A percentile compares a stretch with the other conserved stretches of the same genome.
These are phyloP conservation scores for Neofelis nebulosa DNA, from an alignment of 2,113 vertebrate genomes.

Conservation along the genomic window DNA sequence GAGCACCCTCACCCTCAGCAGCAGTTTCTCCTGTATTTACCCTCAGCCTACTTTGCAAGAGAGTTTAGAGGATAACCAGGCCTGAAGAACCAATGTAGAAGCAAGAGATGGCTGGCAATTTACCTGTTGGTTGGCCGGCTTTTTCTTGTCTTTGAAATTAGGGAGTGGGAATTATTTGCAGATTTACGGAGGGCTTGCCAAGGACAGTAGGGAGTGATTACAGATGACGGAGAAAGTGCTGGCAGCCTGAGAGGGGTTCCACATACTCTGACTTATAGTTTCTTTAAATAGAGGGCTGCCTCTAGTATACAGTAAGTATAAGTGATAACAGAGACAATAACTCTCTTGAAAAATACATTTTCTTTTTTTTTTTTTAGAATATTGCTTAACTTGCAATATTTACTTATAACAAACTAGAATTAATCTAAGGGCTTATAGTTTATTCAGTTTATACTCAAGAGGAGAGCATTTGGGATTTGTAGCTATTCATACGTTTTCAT, in stretches of 20 bases:
- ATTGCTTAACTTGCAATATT: conserved; percentile 34
- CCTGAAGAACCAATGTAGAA: background rate
- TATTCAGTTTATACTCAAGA: background rate
- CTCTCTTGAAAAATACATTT: background rate
- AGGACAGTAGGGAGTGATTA: conserved; percentile 41
- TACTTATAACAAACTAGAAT: background rate
- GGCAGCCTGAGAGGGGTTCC: background rate
- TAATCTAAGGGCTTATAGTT: background rate
- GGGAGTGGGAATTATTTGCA: conserved; percentile 36
- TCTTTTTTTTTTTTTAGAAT: background rate
- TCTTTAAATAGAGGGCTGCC: conserved; percentile 35
- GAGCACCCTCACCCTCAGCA: background rate
- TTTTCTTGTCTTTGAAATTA: conserved; percentile 54
- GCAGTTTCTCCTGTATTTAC: background rate
- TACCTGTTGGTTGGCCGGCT: background rate
- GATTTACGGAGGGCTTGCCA: conserved; percentile 28
- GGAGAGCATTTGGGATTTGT: background rate
- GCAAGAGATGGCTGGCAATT: background rate
- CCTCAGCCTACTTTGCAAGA: background rate
- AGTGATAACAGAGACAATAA: conserved; percentile 12
- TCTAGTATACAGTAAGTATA: background rate
- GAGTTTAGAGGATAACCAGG: background rate
- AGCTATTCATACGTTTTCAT: background rate
- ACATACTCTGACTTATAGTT: background rate
- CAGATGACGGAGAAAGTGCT: conserved; percentile 46